These are phyloP conservation scores for Todiramphus saurophagus DNA, from an alignment of 2,113 vertebrate genomes.

Conservation along the genomic window DNA sequence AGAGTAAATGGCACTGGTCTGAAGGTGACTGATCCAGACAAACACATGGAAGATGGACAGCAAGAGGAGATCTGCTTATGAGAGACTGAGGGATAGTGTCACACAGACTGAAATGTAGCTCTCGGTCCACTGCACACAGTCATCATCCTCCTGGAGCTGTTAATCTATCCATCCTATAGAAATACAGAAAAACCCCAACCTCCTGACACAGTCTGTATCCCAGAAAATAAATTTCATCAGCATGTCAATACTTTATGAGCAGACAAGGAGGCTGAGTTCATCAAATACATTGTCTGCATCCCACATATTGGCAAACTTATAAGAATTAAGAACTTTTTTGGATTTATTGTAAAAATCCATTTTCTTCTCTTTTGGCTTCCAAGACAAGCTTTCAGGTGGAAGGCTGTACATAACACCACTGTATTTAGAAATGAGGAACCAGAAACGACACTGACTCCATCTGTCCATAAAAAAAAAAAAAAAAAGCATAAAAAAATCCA, in stretches of 20 bases:
- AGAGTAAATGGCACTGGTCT: accelerated
- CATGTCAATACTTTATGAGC: not conserved
- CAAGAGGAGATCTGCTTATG: not conserved
- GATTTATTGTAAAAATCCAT: constrained; percentile 31
- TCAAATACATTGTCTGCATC: not conserved
- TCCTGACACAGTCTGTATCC: not conserved
- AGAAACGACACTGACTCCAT: constrained; percentile 50
- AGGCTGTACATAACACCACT: constrained; percentile 18
- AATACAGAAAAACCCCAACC: not conserved
- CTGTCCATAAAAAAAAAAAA: constrained; percentile 36
- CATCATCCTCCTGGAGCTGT: not conserved
- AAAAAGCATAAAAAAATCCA: constrained; percentile 30
- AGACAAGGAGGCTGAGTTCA: not conserved
- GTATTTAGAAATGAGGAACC: constrained; percentile 55
- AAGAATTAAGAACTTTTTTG: constrained; percentile 18
- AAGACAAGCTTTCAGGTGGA: constrained; percentile 54
- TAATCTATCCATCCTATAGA: not conserved
- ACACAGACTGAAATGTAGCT: not conserved
- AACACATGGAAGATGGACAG: too few relatives aligned
- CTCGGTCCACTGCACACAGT: accelerated
- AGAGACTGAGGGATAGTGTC: not conserved
- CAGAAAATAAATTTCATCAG: not conserved
- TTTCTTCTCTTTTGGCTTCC: not conserved
- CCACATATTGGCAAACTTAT: not conserved
- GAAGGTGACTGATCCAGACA: not conserved